These are phyloP conservation scores for Cichladusa arquata DNA, from an alignment of 2,113 vertebrate genomes.

Conservation along the genomic window DNA sequence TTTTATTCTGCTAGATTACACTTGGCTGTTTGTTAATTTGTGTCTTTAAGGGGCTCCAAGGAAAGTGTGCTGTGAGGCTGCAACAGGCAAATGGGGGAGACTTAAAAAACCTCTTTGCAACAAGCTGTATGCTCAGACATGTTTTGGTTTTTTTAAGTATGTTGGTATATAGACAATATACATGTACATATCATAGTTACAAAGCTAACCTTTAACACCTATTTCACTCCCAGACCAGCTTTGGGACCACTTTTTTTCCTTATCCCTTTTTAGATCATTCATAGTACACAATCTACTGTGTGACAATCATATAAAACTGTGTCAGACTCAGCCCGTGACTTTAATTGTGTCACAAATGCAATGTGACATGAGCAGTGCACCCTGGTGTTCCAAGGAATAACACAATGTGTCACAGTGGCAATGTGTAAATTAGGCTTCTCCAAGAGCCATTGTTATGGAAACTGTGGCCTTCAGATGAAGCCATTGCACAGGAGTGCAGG, in stretches of 20 bases:
- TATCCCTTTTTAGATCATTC: background rate
- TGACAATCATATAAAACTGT: slow-evolving; percentile 28
- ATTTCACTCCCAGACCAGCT: background rate
- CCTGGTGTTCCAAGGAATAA: slow-evolving; percentile 1
- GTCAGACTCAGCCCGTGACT: slow-evolving; percentile 1
- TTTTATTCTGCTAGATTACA: background rate
- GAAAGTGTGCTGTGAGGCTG: background rate
- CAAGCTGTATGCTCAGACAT: background rate
- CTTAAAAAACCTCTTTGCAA: background rate
- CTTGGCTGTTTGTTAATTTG: background rate
- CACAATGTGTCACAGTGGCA: background rate
- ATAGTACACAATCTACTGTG: background rate
- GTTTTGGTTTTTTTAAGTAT: background rate
- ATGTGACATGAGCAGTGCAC: background rate
- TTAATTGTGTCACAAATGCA: slow-evolving; percentile 34
- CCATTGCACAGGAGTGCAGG: background rate
- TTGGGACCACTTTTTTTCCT: background rate
- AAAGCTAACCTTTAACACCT: background rate
- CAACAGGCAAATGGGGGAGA: background rate
- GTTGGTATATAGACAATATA: background rate
- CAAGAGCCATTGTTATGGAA: background rate
- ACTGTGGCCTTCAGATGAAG: background rate
- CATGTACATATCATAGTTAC: background rate
- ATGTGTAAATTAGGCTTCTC: slow-evolving; percentile 5
- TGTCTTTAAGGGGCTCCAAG: background rate